These are phyloP conservation scores for Lissocephala sabroskyi DNA, from an alignment of 2,888 invertebrate species.

Conservation along the genomic window DNA sequence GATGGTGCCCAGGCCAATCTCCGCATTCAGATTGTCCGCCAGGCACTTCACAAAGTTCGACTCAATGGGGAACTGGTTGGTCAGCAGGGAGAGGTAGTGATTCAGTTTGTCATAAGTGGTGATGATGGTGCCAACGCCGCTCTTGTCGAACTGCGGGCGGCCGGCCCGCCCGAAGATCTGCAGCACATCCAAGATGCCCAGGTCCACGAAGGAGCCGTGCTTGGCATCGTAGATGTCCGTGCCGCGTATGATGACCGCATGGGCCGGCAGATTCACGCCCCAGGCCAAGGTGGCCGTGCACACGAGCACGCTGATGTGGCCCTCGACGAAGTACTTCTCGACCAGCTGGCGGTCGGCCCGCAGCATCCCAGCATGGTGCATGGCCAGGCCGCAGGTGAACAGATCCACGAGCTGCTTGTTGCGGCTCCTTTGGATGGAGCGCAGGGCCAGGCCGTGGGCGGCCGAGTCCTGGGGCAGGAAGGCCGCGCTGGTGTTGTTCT, in stretches of 20 bases:
- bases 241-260: conserved; percentile 84
- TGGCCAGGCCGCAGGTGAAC: conserved; percentile 89
- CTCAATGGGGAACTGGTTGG: conserved; percentile 98
- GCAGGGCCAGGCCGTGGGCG: conserved; percentile 80
- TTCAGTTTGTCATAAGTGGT: conserved; percentile 93
- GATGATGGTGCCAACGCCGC: conserved; percentile 96
- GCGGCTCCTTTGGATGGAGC: conserved; percentile 80
- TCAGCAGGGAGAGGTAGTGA: conserved; percentile 93
- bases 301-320: conserved; percentile 89
- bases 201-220: conserved; percentile 92
- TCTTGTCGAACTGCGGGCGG: conserved; percentile 96
- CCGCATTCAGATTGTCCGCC: conserved; percentile 98
- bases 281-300: conserved; percentile 99
- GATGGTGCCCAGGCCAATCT: conserved; percentile 96
- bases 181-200: conserved; percentile 96
- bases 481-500: conserved; percentile 80
- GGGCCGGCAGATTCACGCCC: conserved; percentile 99
- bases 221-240: conserved; percentile 98
- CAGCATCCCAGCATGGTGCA: conserved; percentile 97
- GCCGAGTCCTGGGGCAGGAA: conserved; percentile 80
- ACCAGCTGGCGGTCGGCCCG: conserved; percentile 89
- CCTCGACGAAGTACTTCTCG: conserved; percentile 92
- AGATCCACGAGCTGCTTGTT: conserved; percentile 89
- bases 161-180: conserved; percentile 99
- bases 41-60: conserved; percentile 94